Evolutionary conservation across 2,888 invertebrate species (phyloP).

Genomic region (Quadroppia sp.): DNA sequence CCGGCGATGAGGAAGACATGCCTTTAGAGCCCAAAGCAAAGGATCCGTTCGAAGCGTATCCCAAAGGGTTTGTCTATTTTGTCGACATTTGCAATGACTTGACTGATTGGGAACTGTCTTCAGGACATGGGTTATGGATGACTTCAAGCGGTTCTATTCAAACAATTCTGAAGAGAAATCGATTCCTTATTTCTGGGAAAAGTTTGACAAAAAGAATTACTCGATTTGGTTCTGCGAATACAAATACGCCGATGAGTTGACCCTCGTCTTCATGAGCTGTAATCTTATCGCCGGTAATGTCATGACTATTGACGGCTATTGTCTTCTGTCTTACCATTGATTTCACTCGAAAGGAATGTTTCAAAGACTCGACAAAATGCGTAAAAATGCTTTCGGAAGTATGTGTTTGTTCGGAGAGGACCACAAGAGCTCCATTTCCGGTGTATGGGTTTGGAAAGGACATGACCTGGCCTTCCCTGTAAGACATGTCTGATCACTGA

Average conservation of each 20-base stretch:
- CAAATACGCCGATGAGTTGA: constrained; percentile 87
- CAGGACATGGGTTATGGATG: constrained; percentile 88
- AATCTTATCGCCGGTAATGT: constrained; percentile 82
- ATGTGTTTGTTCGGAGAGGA: constrained; percentile 88
- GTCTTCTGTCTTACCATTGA: constrained; percentile 25
- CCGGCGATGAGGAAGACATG: constrained; percentile 49
- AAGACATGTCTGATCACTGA: no score
- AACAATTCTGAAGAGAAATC: constrained; percentile 91
- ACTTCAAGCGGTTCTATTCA: constrained; percentile 94
- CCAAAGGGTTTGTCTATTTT: constrained; percentile 70
- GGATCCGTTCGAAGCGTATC: constrained; percentile 85
- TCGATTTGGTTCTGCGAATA: constrained; percentile 98
- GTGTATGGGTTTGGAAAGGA: constrained; percentile 97
- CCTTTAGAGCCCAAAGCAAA: constrained; percentile 74
- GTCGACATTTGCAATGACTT: not conserved
- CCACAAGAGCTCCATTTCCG: constrained; percentile 86
- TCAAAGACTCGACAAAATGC: constrained; percentile 96
- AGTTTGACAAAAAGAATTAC: constrained; percentile 92
- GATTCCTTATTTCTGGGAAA: constrained; percentile 96
- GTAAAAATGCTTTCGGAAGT: constrained; percentile 92
- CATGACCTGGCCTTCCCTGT: constrained; percentile 83
- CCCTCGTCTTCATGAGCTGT: constrained; percentile 94
- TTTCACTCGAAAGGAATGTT: constrained; percentile 72
- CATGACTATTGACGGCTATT: not conserved
- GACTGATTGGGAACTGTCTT: not conserved